phyloP scores from a whole-genome alignment of 2,113 vertebrate genomes.

The Oreochromis tanganicae region DNA sequence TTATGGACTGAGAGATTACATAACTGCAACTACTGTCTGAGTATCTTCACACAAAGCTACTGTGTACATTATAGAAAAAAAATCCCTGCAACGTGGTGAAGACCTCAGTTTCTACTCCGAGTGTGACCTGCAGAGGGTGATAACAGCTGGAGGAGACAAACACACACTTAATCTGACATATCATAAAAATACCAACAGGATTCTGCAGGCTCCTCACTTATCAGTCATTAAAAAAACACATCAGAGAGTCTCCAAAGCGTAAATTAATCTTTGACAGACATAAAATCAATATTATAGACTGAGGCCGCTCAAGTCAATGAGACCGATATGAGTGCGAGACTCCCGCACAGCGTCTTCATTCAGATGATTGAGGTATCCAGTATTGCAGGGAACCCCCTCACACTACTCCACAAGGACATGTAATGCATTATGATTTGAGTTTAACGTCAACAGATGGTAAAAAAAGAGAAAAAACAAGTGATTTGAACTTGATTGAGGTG shows the following conservation, averaged over 20 bases:
- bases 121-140: neutral
- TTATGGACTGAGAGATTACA: constrained; percentile 21
- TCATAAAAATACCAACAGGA: neutral
- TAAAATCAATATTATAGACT: neutral
- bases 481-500: neutral
- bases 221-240: neutral
- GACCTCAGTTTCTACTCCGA: neutral
- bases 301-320: neutral
- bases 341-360: neutral
- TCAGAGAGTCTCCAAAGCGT: accelerated
- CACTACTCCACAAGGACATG: neutral
- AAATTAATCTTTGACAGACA: neutral
- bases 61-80: neutral
- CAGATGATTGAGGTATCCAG: neutral
- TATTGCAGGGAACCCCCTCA: neutral
- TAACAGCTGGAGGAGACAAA: neutral
- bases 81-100: neutral
- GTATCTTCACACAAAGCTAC: constrained; percentile 8
- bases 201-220: neutral
- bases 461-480: neutral
- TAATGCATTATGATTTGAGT: neutral
- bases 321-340: neutral
- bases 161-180: neutral
- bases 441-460: constrained; percentile 12
- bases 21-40: constrained; percentile 22